Evolutionary conservation across 2,113 vertebrate genomes (phyloP), one percentile per base, ranked within the genome.

Genomic region (Etheostoma spectabile): DNA sequence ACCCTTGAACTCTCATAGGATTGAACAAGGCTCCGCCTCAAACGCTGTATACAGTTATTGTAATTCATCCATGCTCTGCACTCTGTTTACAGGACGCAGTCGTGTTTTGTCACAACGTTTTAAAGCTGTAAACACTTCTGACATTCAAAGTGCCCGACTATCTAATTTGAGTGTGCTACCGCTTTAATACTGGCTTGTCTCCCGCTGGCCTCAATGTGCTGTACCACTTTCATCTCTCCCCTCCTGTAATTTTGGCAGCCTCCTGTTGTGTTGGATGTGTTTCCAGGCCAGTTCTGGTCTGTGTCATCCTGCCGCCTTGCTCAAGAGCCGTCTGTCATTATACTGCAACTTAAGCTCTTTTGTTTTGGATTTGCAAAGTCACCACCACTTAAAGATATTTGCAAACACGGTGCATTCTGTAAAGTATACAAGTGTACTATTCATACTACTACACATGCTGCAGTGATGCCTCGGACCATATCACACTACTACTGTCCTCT

Each of bases 191-290:
- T 33, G 74, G 63, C 76, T 87, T 72, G 79, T 83, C 60, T 85
- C 68, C 60, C 0, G 27, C 65, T 57, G 89, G 84, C 85, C 85
- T 71, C 14, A 0, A 66, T 33, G 61, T 10, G 56, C 72, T 83
- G 87, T 63, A 80, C 88, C 83, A 85, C 85, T 87, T 89, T 90
- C 78, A 88, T 88, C 87, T 76, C 80, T 59, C 46, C 62, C 65
- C 74, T 83, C 85, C 86, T 92, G 83, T 92, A 82, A 92, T 90
- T 85, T 85, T 74, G 88, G 78, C 83, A 55, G 84, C 74, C 74
- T 86, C 86, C 88, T 53, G 89, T 87, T 64, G 89, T 63, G 86
- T 38, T 80, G 75, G 74, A 86, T 64, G 65, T 42, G 77, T 87
- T 89, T 88, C 83, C 87, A 85, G 83, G 55, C 59, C 72, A 63